phyloP scores from a whole-genome alignment of 2,888 invertebrate species.

The Brachynemurus nebulosus region DNA sequence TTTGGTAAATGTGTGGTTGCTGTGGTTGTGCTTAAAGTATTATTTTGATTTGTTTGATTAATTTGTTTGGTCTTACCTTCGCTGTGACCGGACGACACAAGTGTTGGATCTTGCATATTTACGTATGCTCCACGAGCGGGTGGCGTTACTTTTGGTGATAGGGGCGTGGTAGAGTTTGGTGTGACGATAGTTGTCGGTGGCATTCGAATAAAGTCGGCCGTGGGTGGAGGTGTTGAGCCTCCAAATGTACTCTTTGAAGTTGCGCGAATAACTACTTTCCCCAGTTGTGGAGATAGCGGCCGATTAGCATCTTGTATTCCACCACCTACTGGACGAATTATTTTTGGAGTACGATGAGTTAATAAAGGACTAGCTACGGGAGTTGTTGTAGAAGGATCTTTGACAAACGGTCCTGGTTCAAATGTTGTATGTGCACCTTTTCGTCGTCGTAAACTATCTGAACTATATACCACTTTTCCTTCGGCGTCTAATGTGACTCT shows the following conservation, averaged over 20 bases:
- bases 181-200: constrained; percentile 52
- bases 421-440: constrained; percentile 76
- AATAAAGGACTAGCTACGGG: constrained; percentile 37
- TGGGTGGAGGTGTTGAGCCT: constrained; percentile 21
- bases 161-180: constrained; percentile 35
- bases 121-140: constrained; percentile 48
- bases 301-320: constrained; percentile 27
- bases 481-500: constrained; percentile 72
- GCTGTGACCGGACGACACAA: constrained; percentile 42
- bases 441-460: constrained; percentile 66
- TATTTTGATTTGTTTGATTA: no score
- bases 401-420: constrained; percentile 76
- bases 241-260: constrained; percentile 23
- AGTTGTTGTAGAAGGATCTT: constrained; percentile 33
- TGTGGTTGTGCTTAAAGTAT: no score
- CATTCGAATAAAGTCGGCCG: constrained; percentile 42
- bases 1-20: constrained; percentile 25
- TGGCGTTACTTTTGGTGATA: constrained; percentile 28
- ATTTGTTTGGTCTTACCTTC: no score
- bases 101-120: constrained; percentile 52
- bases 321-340: constrained; percentile 30
- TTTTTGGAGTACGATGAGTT: constrained; percentile 29
- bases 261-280: constrained; percentile 40
- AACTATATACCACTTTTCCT: constrained; percentile 78
- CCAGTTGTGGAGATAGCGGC: constrained; percentile 41